Evolutionary conservation across 2,888 invertebrate species (phyloP), one percentile per base, ranked within the genome.

Genomic region (Aricia artaxerxes): DNA sequence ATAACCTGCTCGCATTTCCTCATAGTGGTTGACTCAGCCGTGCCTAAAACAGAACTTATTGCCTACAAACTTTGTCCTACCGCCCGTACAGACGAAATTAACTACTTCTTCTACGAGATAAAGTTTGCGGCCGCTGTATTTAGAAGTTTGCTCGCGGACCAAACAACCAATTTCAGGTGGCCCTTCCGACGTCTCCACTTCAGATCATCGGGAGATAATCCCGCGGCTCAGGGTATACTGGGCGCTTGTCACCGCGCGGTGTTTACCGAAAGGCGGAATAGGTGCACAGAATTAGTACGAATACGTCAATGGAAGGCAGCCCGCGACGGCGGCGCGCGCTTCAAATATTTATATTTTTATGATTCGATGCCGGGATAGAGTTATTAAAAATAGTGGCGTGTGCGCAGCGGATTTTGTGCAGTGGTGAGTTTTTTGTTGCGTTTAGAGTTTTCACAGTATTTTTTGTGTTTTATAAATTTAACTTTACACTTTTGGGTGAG

Each of bases 201-300:
- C 84, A 83, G 85, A 84, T 82, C 81, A 82, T 79, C 84, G 82
- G 84, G 86, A 82, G 82, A 81, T 83, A 73, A 79, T 79, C 83
- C 81, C 84, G 84, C 84, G 85, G 83, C 83, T 86, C 92, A 87
- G 84, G 79, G 79, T 83, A 84, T 73, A 83, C 83, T 92, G 91
- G 93, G 78, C 87, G 85, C 81, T 84, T 87, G 88, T 89, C 87
- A 86, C 88, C 89, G 86, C 87, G 88, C 83, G 88, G 87, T 94
- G 94, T 94, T 94, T 94, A 94, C 94, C 93, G 93, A 93, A 94
- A 88, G 91, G 90, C 89, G 94, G 93, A 93, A 93, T 93, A 92
- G 90, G 91, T 93, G 93, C 93, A 94, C 92, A 92, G 92, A 93
- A 92, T 94, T 94, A 94, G 94, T 94, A 90, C 91, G 92, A 89